phyloP scores from a whole-genome alignment of 2,888 invertebrate species.

The Galeopsomyia nigrocyanea region DNA sequence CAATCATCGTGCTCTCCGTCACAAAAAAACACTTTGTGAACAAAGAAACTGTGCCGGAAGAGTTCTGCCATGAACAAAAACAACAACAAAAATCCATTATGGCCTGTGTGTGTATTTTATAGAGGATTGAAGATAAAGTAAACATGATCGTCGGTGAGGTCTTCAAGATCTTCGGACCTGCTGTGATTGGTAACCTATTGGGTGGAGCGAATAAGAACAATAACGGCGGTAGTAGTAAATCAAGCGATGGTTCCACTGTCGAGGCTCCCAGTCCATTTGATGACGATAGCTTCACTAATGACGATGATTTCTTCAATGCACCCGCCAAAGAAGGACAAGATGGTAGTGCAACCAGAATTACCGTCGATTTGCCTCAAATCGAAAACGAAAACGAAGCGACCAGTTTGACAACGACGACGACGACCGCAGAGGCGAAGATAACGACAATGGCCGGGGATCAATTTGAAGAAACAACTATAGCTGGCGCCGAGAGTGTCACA shows the following conservation, averaged over 20 bases:
- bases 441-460: conserved; percentile 46
- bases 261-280: conserved; percentile 65
- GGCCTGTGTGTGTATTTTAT: conserved; percentile 49
- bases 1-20: conserved; percentile 1
- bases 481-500: conserved; percentile 7
- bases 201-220: conserved; percentile 69
- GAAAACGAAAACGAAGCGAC: conserved; percentile 76
- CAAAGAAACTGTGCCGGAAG: conserved; percentile 25
- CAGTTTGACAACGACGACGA: conserved; percentile 65
- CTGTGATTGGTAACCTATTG: conserved; percentile 76
- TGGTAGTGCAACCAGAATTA: conserved; percentile 71
- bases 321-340: conserved; percentile 60
- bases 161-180: conserved; percentile 82
- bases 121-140: conserved; percentile 84
- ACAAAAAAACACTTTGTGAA: conserved; percentile 38
- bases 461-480: conserved; percentile 46
- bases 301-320: conserved; percentile 44
- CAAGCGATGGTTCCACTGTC: conserved; percentile 63
- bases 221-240: conserved; percentile 59
- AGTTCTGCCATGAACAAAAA: background rate
- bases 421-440: conserved; percentile 49
- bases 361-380: conserved; percentile 77
- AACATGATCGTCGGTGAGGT: conserved; percentile 81
- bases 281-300: conserved; percentile 61
- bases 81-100: conserved; percentile 14